Evolutionary conservation across 1,140 invertebrate genomes (phyloP).

Genomic region (Cotesia chilonis): DNA sequence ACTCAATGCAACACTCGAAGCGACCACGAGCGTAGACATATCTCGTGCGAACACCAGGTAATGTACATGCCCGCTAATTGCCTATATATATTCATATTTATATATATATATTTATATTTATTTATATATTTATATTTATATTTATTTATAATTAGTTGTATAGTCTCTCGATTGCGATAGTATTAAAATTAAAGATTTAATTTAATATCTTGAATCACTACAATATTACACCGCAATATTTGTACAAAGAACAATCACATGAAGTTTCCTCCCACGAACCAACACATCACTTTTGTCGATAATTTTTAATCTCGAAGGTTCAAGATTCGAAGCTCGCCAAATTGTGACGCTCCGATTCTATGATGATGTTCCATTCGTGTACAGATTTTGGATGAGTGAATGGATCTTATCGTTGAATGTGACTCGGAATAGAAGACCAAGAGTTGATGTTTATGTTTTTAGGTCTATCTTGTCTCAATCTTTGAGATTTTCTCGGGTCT

Average conservation of each 20-base stretch:
- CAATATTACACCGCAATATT: constrained; percentile 67
- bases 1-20: not conserved
- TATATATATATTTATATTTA: constrained; percentile 54
- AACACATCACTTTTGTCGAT: not conserved
- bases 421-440: not conserved
- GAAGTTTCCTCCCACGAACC: constrained; percentile 50
- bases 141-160: constrained; percentile 58
- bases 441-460: no score
- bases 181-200: constrained; percentile 69
- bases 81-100: constrained; percentile 47
- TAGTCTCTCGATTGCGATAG: constrained; percentile 63
- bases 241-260: constrained; percentile 68
- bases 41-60: constrained; percentile 55
- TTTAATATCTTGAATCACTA: constrained; percentile 61
- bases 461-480: constrained; percentile 31
- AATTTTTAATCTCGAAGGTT: no score
- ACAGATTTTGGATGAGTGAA: not conserved
- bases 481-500: constrained; percentile 33
- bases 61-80: constrained; percentile 67
- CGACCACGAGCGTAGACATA: constrained; percentile 34
- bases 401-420: not conserved
- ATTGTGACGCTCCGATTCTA: no score
- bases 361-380: no score
- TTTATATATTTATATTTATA: constrained; percentile 52
- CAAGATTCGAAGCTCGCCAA: no score